Base-by-base conservation (phyloP, 2,888 invertebrate genomes). In the Drosophila mimetica region DNA sequence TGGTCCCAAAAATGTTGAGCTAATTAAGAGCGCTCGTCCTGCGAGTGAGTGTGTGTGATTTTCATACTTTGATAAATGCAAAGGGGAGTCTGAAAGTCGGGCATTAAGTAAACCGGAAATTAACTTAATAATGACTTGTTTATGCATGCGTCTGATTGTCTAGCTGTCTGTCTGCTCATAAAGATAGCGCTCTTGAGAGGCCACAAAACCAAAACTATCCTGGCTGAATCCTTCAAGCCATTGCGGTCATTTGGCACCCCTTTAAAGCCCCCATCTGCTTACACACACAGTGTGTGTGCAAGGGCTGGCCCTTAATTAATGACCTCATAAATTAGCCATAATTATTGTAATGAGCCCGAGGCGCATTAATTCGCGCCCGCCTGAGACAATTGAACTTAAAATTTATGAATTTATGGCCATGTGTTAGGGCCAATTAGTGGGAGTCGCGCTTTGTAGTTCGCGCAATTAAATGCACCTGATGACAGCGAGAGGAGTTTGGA, bases 401-500 rank as follows among this genome's bases (percentile, higher is more conserved):
- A 85, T 82, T 58, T 85, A 87, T 88, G 78, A 89, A 90, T 89
- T 89, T 89, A 89, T 88, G 32, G 46, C 61, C 52, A 61, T 58
- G 67, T 67, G 67, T 65, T 76, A 77, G 75, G 77, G 71, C 84
- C 89, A 89, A 89, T 89, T 89, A 88, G 86, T 66, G 63, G 58
- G 75, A 76, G 60, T 54, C 77, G 75, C 79, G 63, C 50, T 74
- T 79, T 78, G 44, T 74, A 75, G 72, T 77, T 87, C 89, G 89
- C 90, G 89, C 88, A 89, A 90, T 90, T 89, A 90, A 90, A 86
- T 81, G 89, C 90, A 90, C 90, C 90, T 90, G 90, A 89, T 89
- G 90, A 87, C 80, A 41, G 46, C 20, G 30, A 67, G n/a, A 11
- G 30, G 9, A 32, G 34, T 22, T 9, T 60, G 65, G 47, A 57